Conservation (phyloP, 1,140 invertebrate genomes). For the fruit fly (Drosophila melanogaster) region Release_6_plus_ISO1_MT NT_033779.5:9212501-9213000, state of each 20-base stretch:
- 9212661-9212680: slow-evolving; percentile 40
- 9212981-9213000: too few relatives aligned
- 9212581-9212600: slow-evolving; percentile 77
- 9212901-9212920: too few relatives aligned
- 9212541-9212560: slow-evolving; percentile 29
- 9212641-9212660: slow-evolving; percentile 55
- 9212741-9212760: slow-evolving; percentile 32
- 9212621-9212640: slow-evolving; percentile 59
- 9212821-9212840: slow-evolving; percentile 3
- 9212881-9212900: not conserved
- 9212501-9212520: slow-evolving; percentile 52
- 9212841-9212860: slow-evolving; percentile 23
- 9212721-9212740: slow-evolving; percentile 8
- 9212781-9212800: slow-evolving; percentile 51
- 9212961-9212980: too few relatives aligned
- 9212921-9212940: too few relatives aligned
- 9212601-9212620: slow-evolving; percentile 65
- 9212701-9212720: slow-evolving; percentile 11
- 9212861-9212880: slow-evolving; percentile 15
- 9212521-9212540: slow-evolving; percentile 1
- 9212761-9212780: slow-evolving; percentile 58
- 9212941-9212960: too few relatives aligned
- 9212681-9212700: slow-evolving; percentile 41
- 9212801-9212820: not conserved
- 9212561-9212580: slow-evolving; percentile 66